Conservation (phyloP, 2,113 vertebrate genomes). For the Mormyrus iriodes region DNA sequence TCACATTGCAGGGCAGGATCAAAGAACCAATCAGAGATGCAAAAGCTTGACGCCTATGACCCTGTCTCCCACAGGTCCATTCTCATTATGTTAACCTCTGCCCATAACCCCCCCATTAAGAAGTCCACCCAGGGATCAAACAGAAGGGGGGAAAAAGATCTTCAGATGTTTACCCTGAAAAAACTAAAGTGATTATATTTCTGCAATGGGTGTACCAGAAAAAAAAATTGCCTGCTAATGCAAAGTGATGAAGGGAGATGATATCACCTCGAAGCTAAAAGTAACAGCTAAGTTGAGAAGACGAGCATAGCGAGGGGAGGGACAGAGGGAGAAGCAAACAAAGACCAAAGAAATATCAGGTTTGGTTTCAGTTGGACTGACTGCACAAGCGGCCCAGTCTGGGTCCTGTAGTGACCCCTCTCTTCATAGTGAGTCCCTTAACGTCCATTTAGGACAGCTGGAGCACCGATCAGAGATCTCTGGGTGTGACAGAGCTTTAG, state of each 20-base stretch:
- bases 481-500: neutral
- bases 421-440: neutral
- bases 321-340: neutral
- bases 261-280: constrained; percentile 17
- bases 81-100: neutral
- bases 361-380: constrained; percentile 17
- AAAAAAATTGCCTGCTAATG: neutral
- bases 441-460: neutral
- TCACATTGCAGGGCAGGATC: neutral
- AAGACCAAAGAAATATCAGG: neutral
- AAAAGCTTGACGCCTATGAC: neutral
- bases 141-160: neutral
- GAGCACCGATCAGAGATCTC: neutral
- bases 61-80: neutral
- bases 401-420: neutral
- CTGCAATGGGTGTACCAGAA: neutral
- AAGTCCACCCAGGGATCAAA: neutral
- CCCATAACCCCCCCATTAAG: neutral
- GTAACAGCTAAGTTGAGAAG: constrained; percentile 3
- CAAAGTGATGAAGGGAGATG: neutral
- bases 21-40: neutral
- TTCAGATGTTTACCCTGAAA: neutral
- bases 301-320: neutral
- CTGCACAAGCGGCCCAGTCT: neutral
- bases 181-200: neutral